Evolutionary conservation across 2,888 invertebrate genomes (phyloP), one percentile per base, ranked within the genome.

Genomic region (Entomobrya multifasciata): DNA sequence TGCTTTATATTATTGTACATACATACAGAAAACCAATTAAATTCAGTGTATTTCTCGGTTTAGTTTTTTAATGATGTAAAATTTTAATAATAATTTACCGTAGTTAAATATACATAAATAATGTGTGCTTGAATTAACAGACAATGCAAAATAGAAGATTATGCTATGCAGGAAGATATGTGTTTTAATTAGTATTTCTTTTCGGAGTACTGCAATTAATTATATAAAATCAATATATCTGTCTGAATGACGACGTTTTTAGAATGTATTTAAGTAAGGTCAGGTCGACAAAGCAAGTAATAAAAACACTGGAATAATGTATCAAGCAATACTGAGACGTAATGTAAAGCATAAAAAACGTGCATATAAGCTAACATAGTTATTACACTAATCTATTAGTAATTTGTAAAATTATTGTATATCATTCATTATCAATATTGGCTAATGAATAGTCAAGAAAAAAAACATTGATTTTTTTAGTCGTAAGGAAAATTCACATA

Each of bases 241-340:
- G 27, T 8, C 2, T 65, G 65, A 60, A 25, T 36, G 65, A 8
- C 36, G 13, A 8, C 1, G 17, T 65, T 5, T 62, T 11, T 10
- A 8, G 36, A 36, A n/a, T n/a, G n/a, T 62, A 62, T n/a, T 62
- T 13, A 1, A 13, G 30, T 62, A 25, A 15, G 30, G 62, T 62
- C 27, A 30, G n/a, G 20, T 67, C 77, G 60, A n/a, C n/a, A n/a
- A 22, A 20, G 1, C 13, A 15, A 55, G 36, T 36, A 36, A 36
- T 36, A 36, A 36, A 36, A 20, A 25, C 25, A 44, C 36, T 10
- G 62, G 30, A 76, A 83, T 62, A 83, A 76, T 76, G 83, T 83
- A 83, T 83, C 76, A 49, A 83, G 83, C 83, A 83, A 83, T 83
- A 83, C 60, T 17, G 57, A 57, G 1, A 44, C 36, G 55, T 20